Evolutionary conservation across 2,113 vertebrate genomes (phyloP), one percentile per base, ranked within the genome.

Genomic region (Pachypanchax playfairii): DNA sequence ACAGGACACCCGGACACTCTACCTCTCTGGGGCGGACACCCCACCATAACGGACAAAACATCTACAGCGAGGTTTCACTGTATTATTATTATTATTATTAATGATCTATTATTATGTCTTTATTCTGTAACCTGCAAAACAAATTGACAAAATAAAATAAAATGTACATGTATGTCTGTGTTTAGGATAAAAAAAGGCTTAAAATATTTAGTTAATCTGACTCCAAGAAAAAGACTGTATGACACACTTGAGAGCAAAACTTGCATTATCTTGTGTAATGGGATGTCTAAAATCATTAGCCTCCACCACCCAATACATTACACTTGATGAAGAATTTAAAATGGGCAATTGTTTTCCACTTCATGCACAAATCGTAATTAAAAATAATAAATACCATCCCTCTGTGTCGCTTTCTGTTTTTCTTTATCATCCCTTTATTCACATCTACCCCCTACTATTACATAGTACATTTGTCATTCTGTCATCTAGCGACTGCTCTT

Each of bases 271-370:
- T 79, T 61, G 78, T 77, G 84, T 87, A 88, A 85, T 84, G 81
- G 73, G 52, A 87, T 71, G 60, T 85, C 73, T 74, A 70, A 75
- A 85, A 83, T 75, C 84, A 84, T 88, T 87, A 84, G 71, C 70
- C 70, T 78, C 65, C 66, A 24, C 75, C 70, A 66, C 75, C 77
- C 80, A 70, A 76, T 75, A 48, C 55, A 84, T 84, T 83, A 84
- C 78, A 83, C 82, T 85, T 83, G 82, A 83, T 83, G 79, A 87
- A 85, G 80, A 85, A 83, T 83, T 88, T 75, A 53, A 61, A 74
- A 74, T 61, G 56, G 65, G 82, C 77, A 77, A 89, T 86, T 86
- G 82, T 87, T 85, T 88, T 82, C 78, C 79, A 85, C 80, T 86
- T 79, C 74, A 82, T 80, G 85, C 78, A 77, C 84, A 82, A 78